phyloP scores from a whole-genome alignment of 2,888 invertebrate genomes.

The Notodonta dromedarius region DNA sequence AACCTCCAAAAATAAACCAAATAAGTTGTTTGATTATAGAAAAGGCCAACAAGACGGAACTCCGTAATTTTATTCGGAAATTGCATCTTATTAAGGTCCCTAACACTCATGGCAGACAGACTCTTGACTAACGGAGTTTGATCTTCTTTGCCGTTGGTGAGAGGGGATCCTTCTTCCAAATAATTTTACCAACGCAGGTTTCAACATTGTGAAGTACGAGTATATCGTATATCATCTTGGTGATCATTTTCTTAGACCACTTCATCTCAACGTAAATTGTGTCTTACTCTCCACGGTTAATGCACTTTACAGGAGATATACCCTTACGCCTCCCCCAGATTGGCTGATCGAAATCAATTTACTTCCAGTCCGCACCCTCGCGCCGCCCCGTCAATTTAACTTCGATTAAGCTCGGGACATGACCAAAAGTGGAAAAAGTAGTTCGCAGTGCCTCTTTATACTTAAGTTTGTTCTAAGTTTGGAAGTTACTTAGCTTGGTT shows the following conservation, averaged over 20 bases:
- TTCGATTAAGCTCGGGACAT: slow-evolving; percentile 60
- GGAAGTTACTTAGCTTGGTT: slow-evolving; percentile 8
- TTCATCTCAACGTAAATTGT: not conserved
- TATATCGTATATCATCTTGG: no score
- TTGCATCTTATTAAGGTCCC: no score
- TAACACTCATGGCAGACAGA: no score
- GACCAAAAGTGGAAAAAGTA: slow-evolving; percentile 48
- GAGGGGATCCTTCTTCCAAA: no score
- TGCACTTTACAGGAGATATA: slow-evolving; percentile 14
- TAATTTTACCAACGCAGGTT: no score
- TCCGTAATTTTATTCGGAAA: no score
- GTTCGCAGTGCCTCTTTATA: slow-evolving; percentile 23
- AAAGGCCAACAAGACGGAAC: no score
- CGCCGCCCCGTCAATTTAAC: slow-evolving; percentile 59
- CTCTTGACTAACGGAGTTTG: no score
- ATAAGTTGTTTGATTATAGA: no score
- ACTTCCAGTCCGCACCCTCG: slow-evolving; percentile 19
- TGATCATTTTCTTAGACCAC: not conserved
- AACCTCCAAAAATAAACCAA: no score
- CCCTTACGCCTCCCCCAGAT: slow-evolving; percentile 13
- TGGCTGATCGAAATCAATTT: slow-evolving; percentile 50
- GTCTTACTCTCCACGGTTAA: slow-evolving; percentile 3
- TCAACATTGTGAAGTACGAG: no score
- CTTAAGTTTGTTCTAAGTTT: slow-evolving; percentile 29
- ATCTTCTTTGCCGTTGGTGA: no score